Conservation (phyloP, 2,113 vertebrate species). For the Pelusios castaneus region DNA sequence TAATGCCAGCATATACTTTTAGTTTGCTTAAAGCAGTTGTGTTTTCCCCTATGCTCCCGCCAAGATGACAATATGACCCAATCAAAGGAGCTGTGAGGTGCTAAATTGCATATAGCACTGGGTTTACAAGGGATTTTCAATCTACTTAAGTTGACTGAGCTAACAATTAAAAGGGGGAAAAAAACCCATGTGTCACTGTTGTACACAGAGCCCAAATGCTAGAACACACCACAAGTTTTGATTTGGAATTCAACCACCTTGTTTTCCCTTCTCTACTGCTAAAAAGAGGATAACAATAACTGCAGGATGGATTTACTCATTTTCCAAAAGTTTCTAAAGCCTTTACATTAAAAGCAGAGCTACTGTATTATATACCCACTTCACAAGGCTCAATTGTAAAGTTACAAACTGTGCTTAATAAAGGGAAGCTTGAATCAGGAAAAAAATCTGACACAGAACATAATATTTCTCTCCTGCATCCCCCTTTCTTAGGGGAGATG, state of each 20-base stretch:
- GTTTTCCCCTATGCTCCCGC: neutral
- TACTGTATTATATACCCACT: neutral
- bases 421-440: neutral
- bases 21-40: conserved; percentile 18
- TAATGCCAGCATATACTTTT: neutral
- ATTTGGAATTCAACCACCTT: neutral
- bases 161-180: neutral
- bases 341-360: neutral
- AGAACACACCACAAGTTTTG: neutral
- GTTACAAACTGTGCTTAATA: neutral
- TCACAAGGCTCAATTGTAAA: neutral
- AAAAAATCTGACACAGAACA: neutral
- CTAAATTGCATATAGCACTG: neutral
- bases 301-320: neutral
- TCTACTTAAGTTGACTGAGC: neutral
- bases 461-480: neutral
- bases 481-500: too few species aligned
- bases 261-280: neutral
- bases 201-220: neutral
- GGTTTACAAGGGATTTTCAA: neutral
- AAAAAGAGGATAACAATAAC: neutral
- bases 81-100: neutral
- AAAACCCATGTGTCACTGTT: neutral
- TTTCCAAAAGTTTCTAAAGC: neutral
- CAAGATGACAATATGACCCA: conserved; percentile 28